These are phyloP conservation scores for Ciona savignyi DNA, from an alignment of 23 tunicate species.

Conservation along the genomic window DNA sequence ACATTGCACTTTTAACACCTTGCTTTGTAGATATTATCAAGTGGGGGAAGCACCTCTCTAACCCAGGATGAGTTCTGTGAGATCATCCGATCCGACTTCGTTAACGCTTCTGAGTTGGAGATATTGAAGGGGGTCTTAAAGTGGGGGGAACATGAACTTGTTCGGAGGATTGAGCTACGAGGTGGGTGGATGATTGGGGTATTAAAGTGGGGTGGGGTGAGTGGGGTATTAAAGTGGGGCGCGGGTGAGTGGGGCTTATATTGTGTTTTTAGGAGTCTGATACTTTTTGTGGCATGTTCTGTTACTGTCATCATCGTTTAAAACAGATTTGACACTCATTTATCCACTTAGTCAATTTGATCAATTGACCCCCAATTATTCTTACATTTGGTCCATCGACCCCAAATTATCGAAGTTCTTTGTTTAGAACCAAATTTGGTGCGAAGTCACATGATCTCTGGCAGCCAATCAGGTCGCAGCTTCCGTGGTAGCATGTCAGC, in stretches of 20 bases:
- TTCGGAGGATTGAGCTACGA: slow-evolving; percentile 39
- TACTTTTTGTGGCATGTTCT: too few species aligned
- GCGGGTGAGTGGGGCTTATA: too few species aligned
- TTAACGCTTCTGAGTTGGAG: slow-evolving; percentile 73
- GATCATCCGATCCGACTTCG: slow-evolving; percentile 61
- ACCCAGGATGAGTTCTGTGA: slow-evolving; percentile 35
- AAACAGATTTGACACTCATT: too few species aligned
- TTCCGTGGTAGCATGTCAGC: slow-evolving; percentile 21
- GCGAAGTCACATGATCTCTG: slow-evolving; percentile 33
- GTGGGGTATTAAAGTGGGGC: too few species aligned
- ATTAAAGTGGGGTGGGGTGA: too few species aligned
- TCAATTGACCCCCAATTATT: too few species aligned
- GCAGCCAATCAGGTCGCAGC: slow-evolving; percentile 18
- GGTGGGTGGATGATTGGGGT: slow-evolving; percentile 22
- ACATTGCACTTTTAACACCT: too few species aligned
- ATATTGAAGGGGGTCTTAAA: slow-evolving; percentile 51
- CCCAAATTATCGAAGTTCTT: too few species aligned
- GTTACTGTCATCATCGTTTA: too few species aligned
- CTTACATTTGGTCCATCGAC: too few species aligned
- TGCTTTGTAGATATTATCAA: slow-evolving; percentile 32
- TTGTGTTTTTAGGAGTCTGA: too few species aligned
- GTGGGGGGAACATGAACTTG: slow-evolving; percentile 80
- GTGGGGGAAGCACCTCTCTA: slow-evolving; percentile 22
- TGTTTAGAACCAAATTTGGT: slow-evolving; percentile 59
- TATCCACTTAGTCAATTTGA: too few species aligned